phyloP scores from a whole-genome alignment of 1,140 invertebrate genomes.

The Xylocopa sonorina region DNA sequence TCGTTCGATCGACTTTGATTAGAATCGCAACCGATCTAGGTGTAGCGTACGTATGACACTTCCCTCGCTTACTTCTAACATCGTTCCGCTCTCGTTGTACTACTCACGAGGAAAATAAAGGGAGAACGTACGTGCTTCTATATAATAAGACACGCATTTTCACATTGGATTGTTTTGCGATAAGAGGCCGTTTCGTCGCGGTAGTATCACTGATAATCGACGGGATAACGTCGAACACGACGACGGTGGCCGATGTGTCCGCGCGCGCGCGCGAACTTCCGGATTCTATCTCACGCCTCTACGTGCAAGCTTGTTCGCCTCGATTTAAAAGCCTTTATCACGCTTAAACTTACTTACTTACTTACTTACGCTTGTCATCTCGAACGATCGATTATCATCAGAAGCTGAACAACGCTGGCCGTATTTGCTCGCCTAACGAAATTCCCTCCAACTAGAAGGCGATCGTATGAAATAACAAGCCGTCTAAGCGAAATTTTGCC shows the following conservation, averaged over 20 bases:
- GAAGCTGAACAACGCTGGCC: conserved; percentile 7
- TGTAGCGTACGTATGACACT: background rate
- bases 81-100: conserved; percentile 4
- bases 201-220: background rate
- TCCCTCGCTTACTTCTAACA: conserved; percentile 6
- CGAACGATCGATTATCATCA: conserved; percentile 29
- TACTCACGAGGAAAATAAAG: no score
- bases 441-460: background rate
- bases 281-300: conserved; percentile 47
- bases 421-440: background rate
- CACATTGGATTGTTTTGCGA: background rate
- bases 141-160: background rate
- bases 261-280: background rate
- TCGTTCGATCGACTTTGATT: background rate
- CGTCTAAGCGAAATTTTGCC: background rate
- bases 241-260: background rate
- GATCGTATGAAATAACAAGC: background rate
- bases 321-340: conserved; percentile 43
- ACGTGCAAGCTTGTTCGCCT: conserved; percentile 54
- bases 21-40: background rate
- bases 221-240: background rate
- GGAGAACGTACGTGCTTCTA: background rate
- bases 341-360: conserved; percentile 46
- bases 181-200: background rate
- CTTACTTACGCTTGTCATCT: conserved; percentile 49